Percentiles rank a stretch among this genome's conserved stretches.
Evolutionary conservation across 2,888 invertebrate genomes (phyloP).

Genomic region (Acanthosepion lycidas): DNA sequence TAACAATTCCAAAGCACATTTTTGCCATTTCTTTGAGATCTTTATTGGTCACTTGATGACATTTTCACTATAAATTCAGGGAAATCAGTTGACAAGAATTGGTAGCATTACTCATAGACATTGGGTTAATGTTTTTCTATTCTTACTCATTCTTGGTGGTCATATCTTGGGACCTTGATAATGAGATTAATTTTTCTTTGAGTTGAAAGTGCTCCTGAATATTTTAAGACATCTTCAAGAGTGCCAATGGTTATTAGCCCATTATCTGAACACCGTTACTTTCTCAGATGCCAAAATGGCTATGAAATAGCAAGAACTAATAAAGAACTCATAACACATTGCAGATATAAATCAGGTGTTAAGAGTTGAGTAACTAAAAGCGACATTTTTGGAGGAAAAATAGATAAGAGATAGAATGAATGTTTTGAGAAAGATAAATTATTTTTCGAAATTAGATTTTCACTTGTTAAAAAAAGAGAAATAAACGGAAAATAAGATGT

Average conservation of each 20-base stretch:
- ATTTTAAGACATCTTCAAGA: background rate
- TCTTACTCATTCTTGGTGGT: background rate
- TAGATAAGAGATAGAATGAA: background rate
- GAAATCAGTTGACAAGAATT: background rate
- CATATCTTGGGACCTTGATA: background rate
- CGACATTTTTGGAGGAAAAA: background rate
- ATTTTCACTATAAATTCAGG: background rate
- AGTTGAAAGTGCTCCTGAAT: background rate
- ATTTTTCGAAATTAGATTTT: background rate
- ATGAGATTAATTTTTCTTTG: constrained; percentile 21
- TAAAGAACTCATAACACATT: background rate
- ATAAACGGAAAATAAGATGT: background rate
- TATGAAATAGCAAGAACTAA: background rate
- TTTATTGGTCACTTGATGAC: background rate
- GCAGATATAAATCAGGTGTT: background rate
- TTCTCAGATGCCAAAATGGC: background rate
- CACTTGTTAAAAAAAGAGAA: background rate
- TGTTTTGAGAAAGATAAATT: background rate
- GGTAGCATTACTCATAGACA: background rate
- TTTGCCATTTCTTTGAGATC: background rate
- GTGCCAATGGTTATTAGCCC: background rate
- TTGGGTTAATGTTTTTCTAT: background rate
- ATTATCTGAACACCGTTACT: background rate
- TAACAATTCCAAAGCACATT: background rate
- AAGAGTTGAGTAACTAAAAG: background rate